A percentile compares a stretch with the other conserved stretches of the same genome.
These are phyloP conservation scores for Eolophus roseicapilla DNA, from an alignment of 2,113 vertebrate genomes.

Conservation along the genomic window DNA sequence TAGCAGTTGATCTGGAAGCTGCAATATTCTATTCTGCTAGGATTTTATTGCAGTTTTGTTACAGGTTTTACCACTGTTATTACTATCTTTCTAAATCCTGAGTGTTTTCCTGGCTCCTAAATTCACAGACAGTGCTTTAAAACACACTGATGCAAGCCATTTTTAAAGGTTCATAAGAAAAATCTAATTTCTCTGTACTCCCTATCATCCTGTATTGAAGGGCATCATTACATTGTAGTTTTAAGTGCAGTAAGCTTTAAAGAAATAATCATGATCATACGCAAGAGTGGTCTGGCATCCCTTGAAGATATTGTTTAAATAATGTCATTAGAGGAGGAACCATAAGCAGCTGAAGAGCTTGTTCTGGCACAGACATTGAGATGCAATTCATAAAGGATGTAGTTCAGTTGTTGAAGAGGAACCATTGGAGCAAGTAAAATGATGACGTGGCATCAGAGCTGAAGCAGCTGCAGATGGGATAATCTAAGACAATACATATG, in stretches of 20 bases:
- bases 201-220: background rate
- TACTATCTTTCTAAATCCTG: background rate
- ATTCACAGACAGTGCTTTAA: background rate
- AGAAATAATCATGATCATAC: background rate
- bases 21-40: background rate
- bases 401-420: background rate
- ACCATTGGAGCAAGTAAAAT: background rate
- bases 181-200: background rate
- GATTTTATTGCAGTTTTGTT: background rate
- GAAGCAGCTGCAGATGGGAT: background rate
- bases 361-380: background rate
- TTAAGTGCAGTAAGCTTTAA: background rate
- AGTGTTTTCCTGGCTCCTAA: background rate
- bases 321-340: background rate
- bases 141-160: rapidly evolving
- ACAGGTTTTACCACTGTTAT: background rate
- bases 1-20: background rate
- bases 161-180: background rate
- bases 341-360: background rate
- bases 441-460: background rate
- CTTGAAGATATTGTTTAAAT: background rate
- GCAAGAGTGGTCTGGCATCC: background rate
- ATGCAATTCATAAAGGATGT: background rate
- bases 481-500: background rate
- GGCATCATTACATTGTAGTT: background rate